Evolutionary conservation across 2,888 invertebrate species (phyloP).

Genomic region (Ypsolopha sequella): DNA sequence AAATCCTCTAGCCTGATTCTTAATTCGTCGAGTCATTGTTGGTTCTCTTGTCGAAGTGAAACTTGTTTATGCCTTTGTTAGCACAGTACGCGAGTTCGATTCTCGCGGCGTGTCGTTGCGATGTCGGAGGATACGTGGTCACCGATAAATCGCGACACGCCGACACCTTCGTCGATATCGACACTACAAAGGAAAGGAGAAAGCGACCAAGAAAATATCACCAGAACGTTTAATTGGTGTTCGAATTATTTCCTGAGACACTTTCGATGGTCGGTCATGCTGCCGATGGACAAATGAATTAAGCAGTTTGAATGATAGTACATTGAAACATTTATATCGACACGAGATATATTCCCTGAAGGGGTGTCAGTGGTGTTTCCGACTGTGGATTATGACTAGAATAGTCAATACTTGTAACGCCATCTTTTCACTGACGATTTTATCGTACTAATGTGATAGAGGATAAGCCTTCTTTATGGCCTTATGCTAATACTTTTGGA

Average conservation of each 20-base stretch:
- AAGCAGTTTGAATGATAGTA: not conserved
- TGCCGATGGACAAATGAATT: not conserved
- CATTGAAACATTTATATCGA: too few relatives aligned
- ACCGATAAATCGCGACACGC: slow-evolving; percentile 47
- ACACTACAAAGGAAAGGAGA: slow-evolving; percentile 46
- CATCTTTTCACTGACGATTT: too few relatives aligned
- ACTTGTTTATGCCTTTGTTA: slow-evolving; percentile 37
- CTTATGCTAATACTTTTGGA: too few relatives aligned
- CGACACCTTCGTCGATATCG: slow-evolving; percentile 44
- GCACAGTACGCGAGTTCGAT: slow-evolving; percentile 33
- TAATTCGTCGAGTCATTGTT: not conserved
- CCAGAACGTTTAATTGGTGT: slow-evolving; percentile 23
- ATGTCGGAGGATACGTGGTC: slow-evolving; percentile 40
- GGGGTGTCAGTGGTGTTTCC: too few relatives aligned
- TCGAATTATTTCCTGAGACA: slow-evolving; percentile 5
- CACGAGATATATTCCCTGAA: too few relatives aligned
- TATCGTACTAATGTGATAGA: too few relatives aligned
- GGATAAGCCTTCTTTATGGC: too few relatives aligned
- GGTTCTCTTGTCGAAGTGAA: slow-evolving; percentile 22
- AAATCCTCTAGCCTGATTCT: not conserved
- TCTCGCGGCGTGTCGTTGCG: slow-evolving; percentile 42
- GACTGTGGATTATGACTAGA: too few relatives aligned
- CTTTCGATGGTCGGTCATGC: not conserved
- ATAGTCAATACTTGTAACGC: too few relatives aligned
- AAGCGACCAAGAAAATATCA: slow-evolving; percentile 49